Conservation (phyloP, 2,797 vertebrate genomes). For the Loriculus beryllinus region DNA sequence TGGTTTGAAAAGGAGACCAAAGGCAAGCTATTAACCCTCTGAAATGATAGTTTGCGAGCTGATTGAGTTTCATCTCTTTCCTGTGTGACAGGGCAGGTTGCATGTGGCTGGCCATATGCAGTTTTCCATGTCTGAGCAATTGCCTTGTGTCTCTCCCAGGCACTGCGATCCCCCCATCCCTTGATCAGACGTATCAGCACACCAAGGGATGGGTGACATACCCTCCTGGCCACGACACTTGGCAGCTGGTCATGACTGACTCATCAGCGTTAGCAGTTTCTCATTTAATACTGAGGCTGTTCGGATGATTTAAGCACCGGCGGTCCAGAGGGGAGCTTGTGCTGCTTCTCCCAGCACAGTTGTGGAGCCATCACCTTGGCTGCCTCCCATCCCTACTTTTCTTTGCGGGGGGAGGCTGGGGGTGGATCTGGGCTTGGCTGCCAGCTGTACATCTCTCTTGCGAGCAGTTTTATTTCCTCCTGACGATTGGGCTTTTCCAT, state of each 20-base stretch:
- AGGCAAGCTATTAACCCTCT: background rate
- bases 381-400: conserved; percentile 17
- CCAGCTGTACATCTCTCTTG: background rate
- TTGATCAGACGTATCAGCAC: background rate
- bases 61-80: background rate
- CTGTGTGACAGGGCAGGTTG: background rate
- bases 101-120: background rate
- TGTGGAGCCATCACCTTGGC: background rate
- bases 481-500: background rate
- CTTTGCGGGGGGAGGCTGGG: background rate
- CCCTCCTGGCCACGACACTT: conserved; percentile 6
- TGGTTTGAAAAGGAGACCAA: background rate
- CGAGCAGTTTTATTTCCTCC: background rate
- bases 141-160: background rate
- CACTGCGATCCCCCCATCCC: accelerated
- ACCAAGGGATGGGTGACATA: background rate
- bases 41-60: background rate
- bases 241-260: conserved; percentile 46
- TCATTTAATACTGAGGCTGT: conserved; percentile 9
- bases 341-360: background rate
- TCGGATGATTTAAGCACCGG: conserved; percentile 10
- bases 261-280: conserved; percentile 26
- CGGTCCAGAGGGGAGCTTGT: background rate
- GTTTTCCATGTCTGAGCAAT: background rate
- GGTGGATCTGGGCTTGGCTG: background rate